A percentile compares a stretch with the other conserved stretches of the same genome.
Evolutionary conservation across 2,113 vertebrate genomes (phyloP).

Genomic region (Ageneiosus marmoratus): DNA sequence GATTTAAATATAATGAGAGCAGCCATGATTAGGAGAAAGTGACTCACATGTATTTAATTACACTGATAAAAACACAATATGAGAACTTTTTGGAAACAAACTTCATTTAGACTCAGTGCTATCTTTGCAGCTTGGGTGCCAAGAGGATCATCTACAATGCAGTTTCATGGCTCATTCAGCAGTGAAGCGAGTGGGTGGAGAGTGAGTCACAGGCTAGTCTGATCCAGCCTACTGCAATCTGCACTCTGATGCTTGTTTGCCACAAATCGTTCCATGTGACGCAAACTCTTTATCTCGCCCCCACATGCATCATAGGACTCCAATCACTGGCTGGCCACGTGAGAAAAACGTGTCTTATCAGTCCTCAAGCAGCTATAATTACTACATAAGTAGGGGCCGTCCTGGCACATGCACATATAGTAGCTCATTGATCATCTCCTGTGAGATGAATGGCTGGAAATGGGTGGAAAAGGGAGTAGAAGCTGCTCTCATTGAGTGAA

Average conservation of each 20-base stretch:
- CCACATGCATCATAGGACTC: constrained; percentile 12
- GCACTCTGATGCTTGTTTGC: constrained; percentile 32
- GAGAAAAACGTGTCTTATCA: constrained; percentile 27
- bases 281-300: constrained; percentile 38
- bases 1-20: neutral
- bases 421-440: constrained; percentile 41
- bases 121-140: constrained; percentile 6
- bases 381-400: constrained; percentile 19
- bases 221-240: constrained; percentile 41
- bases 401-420: constrained; percentile 22
- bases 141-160: constrained; percentile 28
- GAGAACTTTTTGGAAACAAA: constrained; percentile 7
- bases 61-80: neutral
- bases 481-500: constrained; percentile 28
- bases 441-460: constrained; percentile 16
- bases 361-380: constrained; percentile 37
- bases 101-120: constrained; percentile 23
- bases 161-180: constrained; percentile 23
- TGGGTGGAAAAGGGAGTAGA: constrained; percentile 25
- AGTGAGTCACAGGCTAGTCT: constrained; percentile 37
- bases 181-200: constrained; percentile 31
- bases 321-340: constrained; percentile 10
- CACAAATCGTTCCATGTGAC: constrained; percentile 30
- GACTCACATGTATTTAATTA: neutral
- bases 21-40: neutral